Conservation (phyloP, 1,140 invertebrate species). For the Achatina immaculata region DNA sequence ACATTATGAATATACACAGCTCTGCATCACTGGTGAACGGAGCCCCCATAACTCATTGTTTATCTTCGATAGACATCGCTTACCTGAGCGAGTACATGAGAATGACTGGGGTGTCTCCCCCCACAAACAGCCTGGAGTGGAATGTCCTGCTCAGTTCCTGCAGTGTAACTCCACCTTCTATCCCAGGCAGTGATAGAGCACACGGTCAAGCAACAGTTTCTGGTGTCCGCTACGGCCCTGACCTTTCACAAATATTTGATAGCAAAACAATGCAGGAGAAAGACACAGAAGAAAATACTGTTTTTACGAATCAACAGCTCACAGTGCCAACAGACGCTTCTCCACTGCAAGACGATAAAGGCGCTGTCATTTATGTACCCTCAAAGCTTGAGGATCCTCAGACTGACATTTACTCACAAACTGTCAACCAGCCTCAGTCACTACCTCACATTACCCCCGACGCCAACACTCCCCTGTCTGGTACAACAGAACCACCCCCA, state of each 20-base stretch:
- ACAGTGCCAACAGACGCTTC: not conserved
- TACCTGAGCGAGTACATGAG: conserved; percentile 59
- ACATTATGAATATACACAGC: not conserved
- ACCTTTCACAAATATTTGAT: not conserved
- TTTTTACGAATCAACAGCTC: not conserved
- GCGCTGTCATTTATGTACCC: no score
- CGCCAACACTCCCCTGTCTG: no score
- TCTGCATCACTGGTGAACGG: not conserved
- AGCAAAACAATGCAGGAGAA: not conserved
- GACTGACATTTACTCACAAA: no score
- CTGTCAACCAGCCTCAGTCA: no score
- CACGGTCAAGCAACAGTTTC: not conserved
- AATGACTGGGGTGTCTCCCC: conserved; percentile 52
- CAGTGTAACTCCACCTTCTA: not conserved
- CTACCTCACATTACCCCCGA: no score
- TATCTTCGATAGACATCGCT: conserved; percentile 42
- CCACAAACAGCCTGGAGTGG: conserved; percentile 48
- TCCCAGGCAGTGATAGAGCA: not conserved
- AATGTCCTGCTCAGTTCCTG: conserved; percentile 46
- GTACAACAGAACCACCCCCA: no score
- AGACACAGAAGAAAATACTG: not conserved
- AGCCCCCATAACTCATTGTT: not conserved
- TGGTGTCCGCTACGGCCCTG: not conserved
- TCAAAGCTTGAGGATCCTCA: no score
- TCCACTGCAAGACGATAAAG: not conserved